Evolutionary conservation across 2,888 invertebrate species (phyloP).

Genomic region (Hydrotaea cyrtoneurina): DNA sequence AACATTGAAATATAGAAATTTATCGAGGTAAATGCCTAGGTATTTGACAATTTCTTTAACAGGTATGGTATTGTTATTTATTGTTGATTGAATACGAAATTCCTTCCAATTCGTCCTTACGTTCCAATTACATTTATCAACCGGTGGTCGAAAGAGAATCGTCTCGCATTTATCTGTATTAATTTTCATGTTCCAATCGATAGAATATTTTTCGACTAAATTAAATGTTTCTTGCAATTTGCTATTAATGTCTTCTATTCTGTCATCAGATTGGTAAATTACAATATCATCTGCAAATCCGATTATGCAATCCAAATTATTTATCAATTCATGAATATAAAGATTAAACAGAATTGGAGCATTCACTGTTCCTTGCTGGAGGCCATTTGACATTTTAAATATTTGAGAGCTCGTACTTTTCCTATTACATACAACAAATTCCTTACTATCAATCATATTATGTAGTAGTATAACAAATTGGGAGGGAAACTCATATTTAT

Average conservation of each 20-base stretch:
- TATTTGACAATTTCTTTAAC: constrained; percentile 1
- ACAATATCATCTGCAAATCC: constrained; percentile 25
- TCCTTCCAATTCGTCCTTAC: neutral
- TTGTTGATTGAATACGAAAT: neutral
- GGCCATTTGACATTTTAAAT: no score
- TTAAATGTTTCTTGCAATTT: neutral
- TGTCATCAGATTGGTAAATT: constrained; percentile 5
- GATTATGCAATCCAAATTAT: neutral
- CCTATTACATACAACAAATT: neutral
- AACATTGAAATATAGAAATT: neutral
- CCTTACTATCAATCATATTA: no score
- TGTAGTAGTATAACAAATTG: no score
- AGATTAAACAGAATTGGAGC: constrained; percentile 11
- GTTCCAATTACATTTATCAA: neutral
- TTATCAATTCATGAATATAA: neutral
- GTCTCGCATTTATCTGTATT: constrained; percentile 1
- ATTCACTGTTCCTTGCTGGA: neutral
- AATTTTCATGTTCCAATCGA: constrained; percentile 12
- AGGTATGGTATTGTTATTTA: neutral
- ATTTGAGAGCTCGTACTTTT: neutral
- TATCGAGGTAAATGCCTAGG: neutral
- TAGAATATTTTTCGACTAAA: neutral
- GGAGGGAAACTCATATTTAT: neutral
- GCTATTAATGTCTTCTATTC: constrained; percentile 4
- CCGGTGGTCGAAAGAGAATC: neutral